These are phyloP conservation scores for Neomonachus schauinslandi DNA, from an alignment of 2,113 vertebrate genomes.

Conservation along the genomic window DNA sequence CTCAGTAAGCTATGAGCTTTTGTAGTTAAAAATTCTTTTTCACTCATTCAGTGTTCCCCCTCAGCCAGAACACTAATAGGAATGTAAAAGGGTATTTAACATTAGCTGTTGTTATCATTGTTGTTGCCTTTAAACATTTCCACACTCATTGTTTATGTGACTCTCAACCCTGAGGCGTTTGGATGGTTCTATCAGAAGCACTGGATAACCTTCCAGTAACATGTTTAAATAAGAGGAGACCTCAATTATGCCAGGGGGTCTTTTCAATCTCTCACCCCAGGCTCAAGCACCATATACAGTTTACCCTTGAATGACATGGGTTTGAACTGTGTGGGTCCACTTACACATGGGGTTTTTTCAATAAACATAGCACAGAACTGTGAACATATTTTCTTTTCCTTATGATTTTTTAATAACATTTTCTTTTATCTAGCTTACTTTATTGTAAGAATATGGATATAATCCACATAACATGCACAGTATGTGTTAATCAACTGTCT, in stretches of 20 bases:
- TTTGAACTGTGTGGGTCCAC: not conserved
- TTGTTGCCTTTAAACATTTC: not conserved
- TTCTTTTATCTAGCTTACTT: not conserved
- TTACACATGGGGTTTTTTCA: not conserved
- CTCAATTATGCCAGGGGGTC: not conserved
- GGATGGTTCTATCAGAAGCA: not conserved
- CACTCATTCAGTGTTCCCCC: not conserved
- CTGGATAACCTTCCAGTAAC: not conserved
- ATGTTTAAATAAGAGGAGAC: too few relatives aligned
- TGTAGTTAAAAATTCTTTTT: not conserved
- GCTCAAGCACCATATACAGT: not conserved
- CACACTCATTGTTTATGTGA: not conserved
- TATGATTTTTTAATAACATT: not conserved
- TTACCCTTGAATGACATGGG: not conserved
- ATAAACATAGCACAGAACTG: not conserved
- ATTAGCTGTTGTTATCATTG: not conserved
- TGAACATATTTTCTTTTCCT: not conserved
- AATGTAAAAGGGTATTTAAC: not conserved
- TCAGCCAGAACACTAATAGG: not conserved
- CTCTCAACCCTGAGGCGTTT: fast-evolving
- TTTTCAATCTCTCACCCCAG: not conserved
- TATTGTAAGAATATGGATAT: not conserved
- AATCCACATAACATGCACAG: not conserved
- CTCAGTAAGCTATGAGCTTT: not conserved
- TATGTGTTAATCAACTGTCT: not conserved